Evolutionary conservation across 2,888 invertebrate species (phyloP), one percentile per base, ranked within the genome.

Genomic region (Eubasilissa splendida): DNA sequence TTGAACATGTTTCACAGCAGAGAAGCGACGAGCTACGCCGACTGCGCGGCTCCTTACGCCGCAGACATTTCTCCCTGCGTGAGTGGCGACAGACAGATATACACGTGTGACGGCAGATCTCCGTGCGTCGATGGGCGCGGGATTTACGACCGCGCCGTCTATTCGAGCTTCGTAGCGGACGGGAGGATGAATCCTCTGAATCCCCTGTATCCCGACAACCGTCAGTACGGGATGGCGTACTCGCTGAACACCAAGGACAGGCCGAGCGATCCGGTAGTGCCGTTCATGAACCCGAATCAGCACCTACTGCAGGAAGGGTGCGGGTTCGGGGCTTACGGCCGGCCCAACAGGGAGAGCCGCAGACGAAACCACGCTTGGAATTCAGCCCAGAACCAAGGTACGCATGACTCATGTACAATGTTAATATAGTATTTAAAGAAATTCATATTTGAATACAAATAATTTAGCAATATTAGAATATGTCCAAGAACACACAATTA

Each of bases 211-310:
- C 42, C 42, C 42, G 42, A 42, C 42, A 42, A 7, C 42, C 42
- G 42, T 42, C 42, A 42, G 42, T 42, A 42, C 7, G 42, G 42
- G 42, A 42, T 42, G 42, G 42, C 42, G 7, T 58, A 33, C 53
- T 12, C 50, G 31, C 8, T 14, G 31, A 11, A 53, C 22, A 53
- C 22, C 22, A 14, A n/a, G 11, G 70, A 9, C 22, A 54, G 22
- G 31, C 4, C 53, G 33, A 14, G 70, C 70, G 31, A 58, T 11
- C 12, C 33, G 9, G 59, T 63, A 11, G 78, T 73, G 54, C 77
- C 81, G 8, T 84, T 84, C 56, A 84, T 84, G 84, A 84, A 84
- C 60, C 84, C 84, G 53, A 84, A 84, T 60, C 84, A 82, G 73
- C 84, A 84, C 60, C 78, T 84, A 50, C 75, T 84, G 79, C 84